Percentiles rank a stretch among this genome's conserved stretches.
Conservation (phyloP, 1,140 invertebrate genomes). For the Aphaenogaster ashmeadi region DNA sequence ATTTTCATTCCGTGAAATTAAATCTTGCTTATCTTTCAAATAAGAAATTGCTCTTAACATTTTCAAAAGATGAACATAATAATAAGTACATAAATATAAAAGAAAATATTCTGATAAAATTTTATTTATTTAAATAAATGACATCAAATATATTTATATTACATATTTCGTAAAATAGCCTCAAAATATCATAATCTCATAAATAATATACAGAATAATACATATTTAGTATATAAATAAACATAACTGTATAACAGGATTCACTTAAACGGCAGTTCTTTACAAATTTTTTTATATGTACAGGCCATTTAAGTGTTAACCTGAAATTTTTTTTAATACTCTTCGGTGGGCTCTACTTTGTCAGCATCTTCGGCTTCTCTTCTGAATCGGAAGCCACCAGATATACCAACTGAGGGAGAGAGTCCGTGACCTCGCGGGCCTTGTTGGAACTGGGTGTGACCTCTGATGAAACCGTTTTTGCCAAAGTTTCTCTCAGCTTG, state of each 20-base stretch:
- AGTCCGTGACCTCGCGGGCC: conserved; percentile 13
- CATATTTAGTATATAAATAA: conserved; percentile 3
- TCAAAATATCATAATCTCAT: background rate
- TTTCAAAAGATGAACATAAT: background rate
- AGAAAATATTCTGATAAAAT: conserved; percentile 10
- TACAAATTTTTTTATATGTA: background rate
- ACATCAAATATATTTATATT: background rate
- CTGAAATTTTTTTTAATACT: conserved; percentile 21
- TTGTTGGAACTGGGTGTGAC: background rate
- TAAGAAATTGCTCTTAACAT: background rate
- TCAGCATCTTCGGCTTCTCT: conserved; percentile 53
- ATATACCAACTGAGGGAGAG: conserved; percentile 29
- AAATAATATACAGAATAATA: background rate
- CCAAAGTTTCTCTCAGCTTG: conserved; percentile 23
- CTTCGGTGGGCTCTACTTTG: background rate
- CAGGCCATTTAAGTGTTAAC: background rate
- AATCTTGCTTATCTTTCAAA: background rate
- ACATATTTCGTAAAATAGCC: conserved; percentile 19
- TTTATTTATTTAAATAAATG: conserved; percentile 46
- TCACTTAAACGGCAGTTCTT: background rate
- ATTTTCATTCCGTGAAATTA: background rate
- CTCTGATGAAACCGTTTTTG: conserved; percentile 28
- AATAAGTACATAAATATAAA: background rate
- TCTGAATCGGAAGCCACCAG: conserved; percentile 63
- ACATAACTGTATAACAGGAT: background rate